Base-by-base conservation (phyloP, 2,888 invertebrate species). In the Standfussiana lucernea region DNA sequence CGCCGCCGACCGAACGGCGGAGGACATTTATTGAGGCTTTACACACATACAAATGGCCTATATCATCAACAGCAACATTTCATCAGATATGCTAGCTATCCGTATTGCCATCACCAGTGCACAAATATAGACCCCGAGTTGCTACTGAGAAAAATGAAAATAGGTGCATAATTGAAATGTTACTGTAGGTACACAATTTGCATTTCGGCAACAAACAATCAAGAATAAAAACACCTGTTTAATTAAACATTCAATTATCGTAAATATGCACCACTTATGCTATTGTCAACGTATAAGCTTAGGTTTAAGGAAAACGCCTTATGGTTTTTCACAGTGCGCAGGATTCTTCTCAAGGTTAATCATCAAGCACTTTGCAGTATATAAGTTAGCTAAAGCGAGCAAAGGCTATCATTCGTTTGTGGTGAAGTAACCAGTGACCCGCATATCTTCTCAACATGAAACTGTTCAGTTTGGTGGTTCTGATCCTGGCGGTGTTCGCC, bases 401-500 rank as follows among this genome's bases (percentile, higher is more conserved):
- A 15, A 42, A 72, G 61, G 32, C 11, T 40, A 75, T 74, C 75
- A 85, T 85, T 85, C 77, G 11, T 47, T 75, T 35, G 77, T 53
- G 32, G 56, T 56, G 72, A 75, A 79, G 77, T 72, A 61, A 18
- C 35, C 77, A 77, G 77, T 56, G 35, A 69, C 42, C 47, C 32
- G 15, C 70, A 72, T 42, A 86, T 69, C 28, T 73, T 28, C 59
- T 77, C 76, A 85, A 75, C 15, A 91, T 91, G 89, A 91, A 90
- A 76, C 82, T 91, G 72, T 82, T 85, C 62, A 72, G 76, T 67
- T 73, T 91, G 0, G 80, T 89, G 15, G 72, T 87, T 37, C 50
- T 89, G 45, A 86, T 88, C 18, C 69, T 90, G 80, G 88, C 89
- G 35, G 82, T 87, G 53, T 67, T 90, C 42, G 88, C 89, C 13